Evolutionary conservation across 2,113 vertebrate species (phyloP).

Genomic region (Bubalus kerabau): DNA sequence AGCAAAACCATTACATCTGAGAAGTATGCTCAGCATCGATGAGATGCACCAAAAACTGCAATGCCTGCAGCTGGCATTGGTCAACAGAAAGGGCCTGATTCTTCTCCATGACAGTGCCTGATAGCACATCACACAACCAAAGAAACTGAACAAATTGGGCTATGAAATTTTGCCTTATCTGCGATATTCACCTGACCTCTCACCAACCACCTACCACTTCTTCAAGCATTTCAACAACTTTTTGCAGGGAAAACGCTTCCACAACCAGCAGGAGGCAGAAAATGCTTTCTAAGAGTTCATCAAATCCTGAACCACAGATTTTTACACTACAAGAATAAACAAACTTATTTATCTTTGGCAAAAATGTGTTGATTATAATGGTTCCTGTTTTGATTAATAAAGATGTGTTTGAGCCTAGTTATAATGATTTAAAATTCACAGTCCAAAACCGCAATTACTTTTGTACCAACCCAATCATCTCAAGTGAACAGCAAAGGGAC

Average conservation of each 20-base stretch:
- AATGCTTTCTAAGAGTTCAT: background rate
- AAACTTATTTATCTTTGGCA: background rate
- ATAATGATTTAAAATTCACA: background rate
- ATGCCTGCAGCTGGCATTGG: background rate
- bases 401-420: background rate
- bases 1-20: background rate
- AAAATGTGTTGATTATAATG: background rate
- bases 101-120: background rate
- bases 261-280: background rate
- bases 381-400: background rate
- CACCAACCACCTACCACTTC: background rate
- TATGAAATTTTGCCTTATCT: background rate
- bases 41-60: background rate
- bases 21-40: background rate
- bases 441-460: background rate
- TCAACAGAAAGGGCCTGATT: background rate
- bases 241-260: background rate
- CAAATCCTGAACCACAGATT: background rate
- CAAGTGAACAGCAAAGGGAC: background rate
- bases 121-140: background rate
- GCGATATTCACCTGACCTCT: background rate
- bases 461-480: background rate
- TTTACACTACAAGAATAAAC: background rate
- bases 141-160: background rate
- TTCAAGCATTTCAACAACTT: background rate